Conservation (phyloP, 1,140 invertebrate genomes). For the Magallana ariakensis region DNA sequence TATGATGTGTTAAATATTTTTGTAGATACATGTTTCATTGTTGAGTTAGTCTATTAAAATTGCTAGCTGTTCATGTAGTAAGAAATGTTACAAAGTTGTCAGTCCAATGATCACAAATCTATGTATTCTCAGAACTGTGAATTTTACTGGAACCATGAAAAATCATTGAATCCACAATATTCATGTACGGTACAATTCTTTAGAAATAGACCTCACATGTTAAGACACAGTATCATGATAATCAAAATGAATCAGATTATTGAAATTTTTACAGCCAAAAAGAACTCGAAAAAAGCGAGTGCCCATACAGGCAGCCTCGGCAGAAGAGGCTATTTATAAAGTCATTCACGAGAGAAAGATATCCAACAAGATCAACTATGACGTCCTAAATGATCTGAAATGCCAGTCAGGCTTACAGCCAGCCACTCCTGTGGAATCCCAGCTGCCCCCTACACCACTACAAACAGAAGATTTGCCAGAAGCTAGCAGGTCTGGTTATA, state of each 20-base stretch:
- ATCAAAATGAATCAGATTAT: neutral
- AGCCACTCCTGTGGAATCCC: neutral
- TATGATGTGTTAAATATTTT: no score
- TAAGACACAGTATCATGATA: no score
- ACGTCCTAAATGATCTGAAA: slow-evolving; percentile 91
- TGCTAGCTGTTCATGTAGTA: no score
- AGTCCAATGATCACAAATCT: neutral
- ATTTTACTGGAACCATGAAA: no score
- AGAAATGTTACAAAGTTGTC: no score
- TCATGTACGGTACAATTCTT: no score
- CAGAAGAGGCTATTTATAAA: slow-evolving; percentile 94
- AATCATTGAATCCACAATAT: no score
- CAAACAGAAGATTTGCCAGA: neutral
- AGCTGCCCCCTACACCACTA: neutral
- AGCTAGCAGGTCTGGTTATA: neutral
- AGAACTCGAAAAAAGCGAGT: slow-evolving; percentile 81
- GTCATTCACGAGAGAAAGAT: slow-evolving; percentile 97
- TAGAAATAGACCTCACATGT: no score
- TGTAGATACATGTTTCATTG: no score
- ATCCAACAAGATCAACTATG: slow-evolving; percentile 98
- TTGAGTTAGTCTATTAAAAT: no score
- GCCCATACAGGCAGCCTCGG: slow-evolving; percentile 84
- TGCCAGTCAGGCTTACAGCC: slow-evolving; percentile 4
- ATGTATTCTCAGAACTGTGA: no score
- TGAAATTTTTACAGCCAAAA: slow-evolving; percentile 40